Conservation (phyloP, 2,113 vertebrate genomes). For the Hipposideros armiger region DNA sequence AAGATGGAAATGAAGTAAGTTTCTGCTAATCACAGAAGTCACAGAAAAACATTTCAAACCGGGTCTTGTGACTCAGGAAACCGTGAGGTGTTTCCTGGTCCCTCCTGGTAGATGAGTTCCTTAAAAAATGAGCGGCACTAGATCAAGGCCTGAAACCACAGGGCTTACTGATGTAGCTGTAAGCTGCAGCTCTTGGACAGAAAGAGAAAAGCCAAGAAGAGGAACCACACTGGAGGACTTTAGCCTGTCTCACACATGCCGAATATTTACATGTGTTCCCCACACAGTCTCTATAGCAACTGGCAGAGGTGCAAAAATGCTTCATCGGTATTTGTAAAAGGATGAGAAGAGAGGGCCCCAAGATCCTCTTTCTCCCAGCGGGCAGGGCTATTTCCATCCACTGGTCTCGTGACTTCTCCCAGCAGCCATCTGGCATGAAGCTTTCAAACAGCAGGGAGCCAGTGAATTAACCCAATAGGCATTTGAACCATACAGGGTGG, state of each 20-base stretch:
- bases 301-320: slow-evolving; percentile 74
- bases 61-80: not conserved
- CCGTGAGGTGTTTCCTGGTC: not conserved
- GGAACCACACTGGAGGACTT: not conserved
- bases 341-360: not conserved
- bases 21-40: not conserved
- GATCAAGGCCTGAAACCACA: slow-evolving; percentile 63
- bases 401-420: slow-evolving; percentile 41
- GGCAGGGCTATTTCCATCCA: slow-evolving; percentile 58
- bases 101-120: not conserved
- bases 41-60: not conserved
- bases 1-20: not conserved
- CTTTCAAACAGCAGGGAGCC: slow-evolving; percentile 41
- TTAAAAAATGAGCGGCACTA: not conserved
- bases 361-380: slow-evolving; percentile 56
- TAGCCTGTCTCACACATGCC: not conserved
- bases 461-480: not conserved
- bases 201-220: not conserved
- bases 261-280: slow-evolving; percentile 79
- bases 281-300: slow-evolving; percentile 69
- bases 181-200: not conserved
- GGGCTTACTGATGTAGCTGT: not conserved
- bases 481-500: not conserved
- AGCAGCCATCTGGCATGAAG: slow-evolving; percentile 12
- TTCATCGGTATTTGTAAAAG: slow-evolving; percentile 41